These are phyloP conservation scores for Enchytraeus crypticus DNA, from an alignment of 2,888 invertebrate genomes.

Conservation along the genomic window DNA sequence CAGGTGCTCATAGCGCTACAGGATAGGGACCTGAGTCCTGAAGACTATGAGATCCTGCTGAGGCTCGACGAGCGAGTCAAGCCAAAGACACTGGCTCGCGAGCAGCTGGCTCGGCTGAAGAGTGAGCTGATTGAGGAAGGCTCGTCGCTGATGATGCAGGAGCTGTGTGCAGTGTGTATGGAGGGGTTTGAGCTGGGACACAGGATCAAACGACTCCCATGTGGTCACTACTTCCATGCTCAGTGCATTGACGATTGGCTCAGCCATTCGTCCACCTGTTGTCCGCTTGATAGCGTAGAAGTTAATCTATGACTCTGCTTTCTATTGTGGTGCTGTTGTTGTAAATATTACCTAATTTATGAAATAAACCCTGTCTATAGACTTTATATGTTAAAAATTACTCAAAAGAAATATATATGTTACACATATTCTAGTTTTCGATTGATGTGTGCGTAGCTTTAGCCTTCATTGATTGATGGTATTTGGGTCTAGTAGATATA, in stretches of 20 bases:
- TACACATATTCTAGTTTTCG: too few species aligned
- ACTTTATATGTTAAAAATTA: too few species aligned
- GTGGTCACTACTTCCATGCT: constrained; percentile 41
- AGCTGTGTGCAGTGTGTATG: constrained; percentile 41
- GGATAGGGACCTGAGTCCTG: constrained; percentile 44
- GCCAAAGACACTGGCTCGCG: constrained; percentile 37
- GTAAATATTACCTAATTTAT: too few species aligned
- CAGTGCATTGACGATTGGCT: constrained; percentile 44
- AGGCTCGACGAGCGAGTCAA: constrained; percentile 39
- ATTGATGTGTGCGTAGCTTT: too few species aligned
- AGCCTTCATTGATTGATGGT: too few species aligned
- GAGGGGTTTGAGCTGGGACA: constrained; percentile 37
- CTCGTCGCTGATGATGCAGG: constrained; percentile 26
- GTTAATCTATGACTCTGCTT: too few species aligned
- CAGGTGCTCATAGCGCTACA: constrained; percentile 37
- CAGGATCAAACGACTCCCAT: constrained; percentile 38
- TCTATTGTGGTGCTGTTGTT: too few species aligned
- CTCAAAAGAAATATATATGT: too few species aligned
- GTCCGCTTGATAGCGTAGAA: constrained; percentile 46
- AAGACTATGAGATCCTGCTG: constrained; percentile 43
- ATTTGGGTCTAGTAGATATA: too few species aligned
- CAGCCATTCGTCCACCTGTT: constrained; percentile 38
- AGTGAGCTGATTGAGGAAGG: constrained; percentile 31
- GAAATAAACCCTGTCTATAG: too few species aligned
- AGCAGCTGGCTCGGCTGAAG: constrained; percentile 29